These are phyloP conservation scores for Tolmerus cingulatus DNA, from an alignment of 2,888 invertebrate genomes.

Conservation along the genomic window DNA sequence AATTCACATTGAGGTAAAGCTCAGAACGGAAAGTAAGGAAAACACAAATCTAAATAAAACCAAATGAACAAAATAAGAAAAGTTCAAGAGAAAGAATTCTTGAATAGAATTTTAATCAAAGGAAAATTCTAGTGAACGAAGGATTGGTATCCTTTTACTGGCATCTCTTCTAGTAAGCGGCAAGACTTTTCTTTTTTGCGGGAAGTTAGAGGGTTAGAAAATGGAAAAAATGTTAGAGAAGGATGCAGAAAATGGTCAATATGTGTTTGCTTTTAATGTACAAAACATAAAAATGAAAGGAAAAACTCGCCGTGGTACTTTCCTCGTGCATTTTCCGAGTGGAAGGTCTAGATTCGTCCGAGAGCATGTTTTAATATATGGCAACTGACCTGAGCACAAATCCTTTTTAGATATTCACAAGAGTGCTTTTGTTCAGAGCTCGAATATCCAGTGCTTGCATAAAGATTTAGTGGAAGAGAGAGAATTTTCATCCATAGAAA, in stretches of 20 bases:
- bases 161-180: background rate
- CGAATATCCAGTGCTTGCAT: background rate
- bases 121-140: background rate
- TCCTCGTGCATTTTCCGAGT: background rate
- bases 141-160: background rate
- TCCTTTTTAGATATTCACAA: background rate
- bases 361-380: background rate
- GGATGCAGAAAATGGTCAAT: slow-evolving; percentile 6
- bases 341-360: background rate
- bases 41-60: background rate
- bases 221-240: background rate
- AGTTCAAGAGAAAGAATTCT: background rate
- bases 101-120: background rate
- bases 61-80: slow-evolving; percentile 26
- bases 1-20: background rate
- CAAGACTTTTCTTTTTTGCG: background rate
- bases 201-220: background rate
- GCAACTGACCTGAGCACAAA: background rate
- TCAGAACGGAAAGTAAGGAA: background rate
- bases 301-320: background rate
- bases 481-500: background rate
- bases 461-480: slow-evolving; percentile 12
- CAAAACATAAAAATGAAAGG: background rate
- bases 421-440: slow-evolving; percentile 10
- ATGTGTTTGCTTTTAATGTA: slow-evolving; percentile 5